Evolutionary conservation across 2,113 vertebrate genomes (phyloP).

Genomic region (Tauraco erythrolophus): DNA sequence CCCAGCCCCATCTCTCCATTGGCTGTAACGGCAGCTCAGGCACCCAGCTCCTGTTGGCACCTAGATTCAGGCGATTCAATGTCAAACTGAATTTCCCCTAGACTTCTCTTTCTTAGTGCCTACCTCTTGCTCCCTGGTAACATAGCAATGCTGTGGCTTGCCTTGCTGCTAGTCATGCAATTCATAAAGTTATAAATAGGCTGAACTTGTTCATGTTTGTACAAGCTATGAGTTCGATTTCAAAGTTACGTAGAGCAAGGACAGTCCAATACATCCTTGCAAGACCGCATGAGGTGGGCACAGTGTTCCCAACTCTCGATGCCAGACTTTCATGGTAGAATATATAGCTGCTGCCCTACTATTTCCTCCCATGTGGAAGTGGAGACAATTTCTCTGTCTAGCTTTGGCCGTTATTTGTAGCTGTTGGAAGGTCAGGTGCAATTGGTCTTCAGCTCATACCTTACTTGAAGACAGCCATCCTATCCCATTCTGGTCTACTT

Average conservation of each 20-base stretch:
- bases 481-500: neutral
- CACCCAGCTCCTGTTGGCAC: neutral
- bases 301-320: neutral
- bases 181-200: neutral
- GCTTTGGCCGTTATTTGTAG: neutral
- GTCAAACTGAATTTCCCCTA: neutral
- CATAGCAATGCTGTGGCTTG: neutral
- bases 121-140: neutral
- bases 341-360: neutral
- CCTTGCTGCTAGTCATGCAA: neutral
- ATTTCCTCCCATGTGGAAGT: neutral
- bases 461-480: neutral
- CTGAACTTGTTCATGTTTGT: neutral
- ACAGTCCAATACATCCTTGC: neutral
- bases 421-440: neutral
- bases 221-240: neutral
- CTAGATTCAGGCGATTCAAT: neutral
- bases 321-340: neutral
- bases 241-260: neutral
- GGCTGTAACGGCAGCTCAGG: neutral
- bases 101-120: neutral
- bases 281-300: neutral
- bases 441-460: neutral
- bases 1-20: neutral
- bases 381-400: neutral